Evolutionary conservation across 30 jellyfish, hydroid and myxozoan species (phyloP).

Genomic region (Aurelia sp.): DNA sequence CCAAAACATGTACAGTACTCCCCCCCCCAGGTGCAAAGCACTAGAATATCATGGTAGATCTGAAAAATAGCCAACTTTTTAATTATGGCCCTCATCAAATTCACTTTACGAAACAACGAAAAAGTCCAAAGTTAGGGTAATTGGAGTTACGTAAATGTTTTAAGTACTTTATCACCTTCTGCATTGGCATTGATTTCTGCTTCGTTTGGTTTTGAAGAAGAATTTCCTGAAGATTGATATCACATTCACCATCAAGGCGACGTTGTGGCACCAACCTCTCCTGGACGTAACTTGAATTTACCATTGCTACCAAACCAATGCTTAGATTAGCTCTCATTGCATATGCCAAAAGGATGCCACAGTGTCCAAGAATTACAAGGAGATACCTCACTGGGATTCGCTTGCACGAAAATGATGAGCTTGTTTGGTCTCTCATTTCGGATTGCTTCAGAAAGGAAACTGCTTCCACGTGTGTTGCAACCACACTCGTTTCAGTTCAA

Average conservation of each 20-base stretch:
- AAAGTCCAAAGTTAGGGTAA: too few species aligned
- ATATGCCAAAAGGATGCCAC: conserved; percentile 82
- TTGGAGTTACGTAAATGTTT: too few species aligned
- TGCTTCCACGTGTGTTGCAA: too few species aligned
- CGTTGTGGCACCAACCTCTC: conserved; percentile 6
- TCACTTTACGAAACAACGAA: too few species aligned
- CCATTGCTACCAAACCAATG: conserved; percentile 91
- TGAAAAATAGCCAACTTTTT: too few species aligned
- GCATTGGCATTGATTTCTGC: not conserved
- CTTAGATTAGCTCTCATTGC: conserved; percentile 85
- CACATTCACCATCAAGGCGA: conserved; percentile 72
- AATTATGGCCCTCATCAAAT: too few species aligned
- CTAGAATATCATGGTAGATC: too few species aligned
- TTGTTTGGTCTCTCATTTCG: not conserved
- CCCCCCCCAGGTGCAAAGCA: too few species aligned
- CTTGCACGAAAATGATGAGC: not conserved
- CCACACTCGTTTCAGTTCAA: too few species aligned
- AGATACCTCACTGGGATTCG: conserved; percentile 63
- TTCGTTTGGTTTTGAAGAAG: not conserved
- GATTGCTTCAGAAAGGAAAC: not conserved
- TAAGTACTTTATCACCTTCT: too few species aligned
- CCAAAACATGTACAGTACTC: too few species aligned
- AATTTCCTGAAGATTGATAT: conserved; percentile 3
- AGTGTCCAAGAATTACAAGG: conserved; percentile 68
- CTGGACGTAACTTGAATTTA: conserved; percentile 76